A percentile compares a stretch with the other conserved stretches of the same genome.
Evolutionary conservation across 1,140 invertebrate genomes (phyloP).

Genomic region (Leptoteleia sp.): DNA sequence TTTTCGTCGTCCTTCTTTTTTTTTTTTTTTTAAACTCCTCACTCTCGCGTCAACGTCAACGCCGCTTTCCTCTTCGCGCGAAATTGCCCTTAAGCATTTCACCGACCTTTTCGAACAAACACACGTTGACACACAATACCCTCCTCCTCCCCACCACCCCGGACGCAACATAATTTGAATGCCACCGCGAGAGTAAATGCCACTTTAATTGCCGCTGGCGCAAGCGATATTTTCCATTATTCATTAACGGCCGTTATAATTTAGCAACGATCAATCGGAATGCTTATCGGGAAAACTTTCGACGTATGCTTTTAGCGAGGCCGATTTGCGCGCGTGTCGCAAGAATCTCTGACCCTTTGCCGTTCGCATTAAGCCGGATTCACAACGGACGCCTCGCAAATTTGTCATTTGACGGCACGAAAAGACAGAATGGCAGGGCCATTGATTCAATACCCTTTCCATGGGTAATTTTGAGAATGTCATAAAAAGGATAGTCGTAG

Average conservation of each 20-base stretch:
- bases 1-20: no score
- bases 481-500: no score
- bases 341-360: slow-evolving; percentile 53
- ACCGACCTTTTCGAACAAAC: not conserved
- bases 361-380: no score
- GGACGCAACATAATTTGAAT: slow-evolving; percentile 27
- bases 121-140: slow-evolving; percentile 1
- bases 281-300: slow-evolving; percentile 49
- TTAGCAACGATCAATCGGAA: slow-evolving; percentile 2
- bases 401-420: no score
- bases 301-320: slow-evolving; percentile 16
- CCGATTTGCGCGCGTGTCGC: slow-evolving; percentile 35
- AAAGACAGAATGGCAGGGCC: no score
- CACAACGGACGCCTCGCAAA: no score
- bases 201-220: slow-evolving; percentile 1
- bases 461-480: no score
- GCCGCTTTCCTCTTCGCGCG: slow-evolving; percentile 3
- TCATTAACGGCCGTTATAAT: slow-evolving; percentile 1
- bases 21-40: not conserved
- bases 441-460: no score
- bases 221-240: slow-evolving; percentile 1
- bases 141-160: no score
- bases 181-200: slow-evolving; percentile 22
- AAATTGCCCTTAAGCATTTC: slow-evolving; percentile 35
- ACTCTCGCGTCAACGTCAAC: slow-evolving; percentile 4